phyloP scores from a whole-genome alignment of 2,888 invertebrate genomes.

The Sipha maydis region DNA sequence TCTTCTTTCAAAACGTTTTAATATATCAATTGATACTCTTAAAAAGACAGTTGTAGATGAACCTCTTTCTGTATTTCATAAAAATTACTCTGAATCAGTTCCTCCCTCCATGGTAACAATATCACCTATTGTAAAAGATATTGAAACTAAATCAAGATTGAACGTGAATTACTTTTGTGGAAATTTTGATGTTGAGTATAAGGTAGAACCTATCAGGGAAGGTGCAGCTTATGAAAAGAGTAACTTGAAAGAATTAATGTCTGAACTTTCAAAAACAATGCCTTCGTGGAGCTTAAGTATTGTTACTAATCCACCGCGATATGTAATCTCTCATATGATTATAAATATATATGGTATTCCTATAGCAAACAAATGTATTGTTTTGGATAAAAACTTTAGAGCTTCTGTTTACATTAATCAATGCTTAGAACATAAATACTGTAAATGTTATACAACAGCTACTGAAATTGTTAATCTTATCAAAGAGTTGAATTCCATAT shows the following conservation, averaged over 20 bases:
- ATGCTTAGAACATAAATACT: constrained; percentile 59
- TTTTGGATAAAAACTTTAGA: constrained; percentile 62
- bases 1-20: constrained; percentile 33
- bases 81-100: constrained; percentile 6
- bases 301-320: constrained; percentile 59
- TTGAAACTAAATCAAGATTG: background rate
- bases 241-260: constrained; percentile 61
- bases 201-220: constrained; percentile 31
- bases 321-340: constrained; percentile 63
- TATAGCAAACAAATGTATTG: constrained; percentile 62
- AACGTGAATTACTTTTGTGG: background rate
- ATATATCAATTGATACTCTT: constrained; percentile 25
- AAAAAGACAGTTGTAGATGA: constrained; percentile 24
- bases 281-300: constrained; percentile 63
- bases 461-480: constrained; percentile 61
- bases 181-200: constrained; percentile 34
- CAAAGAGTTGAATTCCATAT: constrained; percentile 58
- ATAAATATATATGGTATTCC: constrained; percentile 63
- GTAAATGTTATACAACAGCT: constrained; percentile 62
- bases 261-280: constrained; percentile 62
- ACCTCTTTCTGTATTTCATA: constrained; percentile 17
- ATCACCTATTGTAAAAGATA: constrained; percentile 12
- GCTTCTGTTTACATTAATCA: constrained; percentile 64
- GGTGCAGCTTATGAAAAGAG: constrained; percentile 39
- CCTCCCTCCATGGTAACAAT: constrained; percentile 21